Percentiles rank a stretch among this genome's conserved stretches.
Conservation (phyloP, 2,888 invertebrate species). For the Eupithecia subfuscata region DNA sequence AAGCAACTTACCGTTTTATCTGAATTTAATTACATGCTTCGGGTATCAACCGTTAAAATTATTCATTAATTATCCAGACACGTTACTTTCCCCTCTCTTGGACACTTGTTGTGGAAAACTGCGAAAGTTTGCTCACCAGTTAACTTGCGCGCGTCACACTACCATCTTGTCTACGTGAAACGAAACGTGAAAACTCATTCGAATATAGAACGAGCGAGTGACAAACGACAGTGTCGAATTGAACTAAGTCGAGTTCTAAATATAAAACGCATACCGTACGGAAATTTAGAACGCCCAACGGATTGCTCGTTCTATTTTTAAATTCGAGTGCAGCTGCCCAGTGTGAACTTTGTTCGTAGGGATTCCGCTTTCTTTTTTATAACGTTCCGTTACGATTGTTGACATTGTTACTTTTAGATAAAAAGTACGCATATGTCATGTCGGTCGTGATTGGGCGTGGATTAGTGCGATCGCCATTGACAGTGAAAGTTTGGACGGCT, state of each 20-base stretch:
- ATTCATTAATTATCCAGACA: conserved; percentile 72
- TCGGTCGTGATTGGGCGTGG: conserved; percentile 60
- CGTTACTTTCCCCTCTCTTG: conserved; percentile 77
- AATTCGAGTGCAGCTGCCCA: conserved; percentile 76
- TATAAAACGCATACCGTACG: conserved; percentile 77
- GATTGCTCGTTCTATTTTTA: conserved; percentile 79
- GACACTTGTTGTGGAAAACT: conserved; percentile 67
- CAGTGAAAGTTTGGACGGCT: conserved; percentile 67
- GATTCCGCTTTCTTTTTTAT: conserved; percentile 64
- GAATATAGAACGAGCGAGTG: conserved; percentile 72
- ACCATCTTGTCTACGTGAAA: conserved; percentile 53
- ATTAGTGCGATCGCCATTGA: conserved; percentile 70
- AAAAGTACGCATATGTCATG: conserved; percentile 45
- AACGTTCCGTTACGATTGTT: conserved; percentile 54
- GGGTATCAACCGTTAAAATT: conserved; percentile 65
- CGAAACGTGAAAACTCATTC: conserved; percentile 53
- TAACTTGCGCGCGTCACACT: conserved; percentile 59
- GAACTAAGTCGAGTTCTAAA: conserved; percentile 79
- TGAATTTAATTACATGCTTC: conserved; percentile 61
- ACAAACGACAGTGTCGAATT: conserved; percentile 79
- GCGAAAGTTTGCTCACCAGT: conserved; percentile 73
- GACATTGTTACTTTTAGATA: conserved; percentile 42
- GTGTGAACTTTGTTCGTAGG: conserved; percentile 76
- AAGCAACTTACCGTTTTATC: conserved; percentile 41
- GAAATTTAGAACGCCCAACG: conserved; percentile 81